A percentile compares a stretch with the other conserved stretches of the same genome.
These are phyloP conservation scores for Machaerirhynchus nigripectus DNA, from an alignment of 2,113 vertebrate species.

Conservation along the genomic window DNA sequence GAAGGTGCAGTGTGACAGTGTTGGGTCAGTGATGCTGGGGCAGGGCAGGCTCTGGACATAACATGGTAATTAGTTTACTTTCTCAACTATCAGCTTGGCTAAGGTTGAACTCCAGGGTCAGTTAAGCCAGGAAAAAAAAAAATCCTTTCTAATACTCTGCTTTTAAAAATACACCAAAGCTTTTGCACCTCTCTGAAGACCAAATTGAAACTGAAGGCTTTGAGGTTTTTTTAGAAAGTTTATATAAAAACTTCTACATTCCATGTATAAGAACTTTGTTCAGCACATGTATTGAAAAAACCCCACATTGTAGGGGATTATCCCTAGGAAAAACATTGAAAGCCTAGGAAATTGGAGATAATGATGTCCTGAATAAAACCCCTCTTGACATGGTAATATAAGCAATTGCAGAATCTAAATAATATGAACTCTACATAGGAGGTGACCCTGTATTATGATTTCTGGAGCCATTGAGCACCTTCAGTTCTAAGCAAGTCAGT, in stretches of 20 bases:
- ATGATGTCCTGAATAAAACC: not conserved
- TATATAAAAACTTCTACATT: not conserved
- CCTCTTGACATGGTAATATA: not conserved
- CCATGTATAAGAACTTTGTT: not conserved
- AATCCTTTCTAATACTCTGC: not conserved
- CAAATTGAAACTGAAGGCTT: not conserved
- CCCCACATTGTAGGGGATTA: not conserved
- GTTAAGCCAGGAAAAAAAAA: not conserved
- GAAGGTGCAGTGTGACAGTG: not conserved
- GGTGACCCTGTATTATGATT: not conserved
- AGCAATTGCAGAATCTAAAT: not conserved
- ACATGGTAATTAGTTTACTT: not conserved
- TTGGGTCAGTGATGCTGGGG: not conserved
- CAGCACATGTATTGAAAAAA: not conserved
- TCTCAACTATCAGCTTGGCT: conserved; percentile 18
- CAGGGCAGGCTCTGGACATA: not conserved
- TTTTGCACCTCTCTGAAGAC: not conserved
- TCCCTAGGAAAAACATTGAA: not conserved
- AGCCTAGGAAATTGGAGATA: not conserved
- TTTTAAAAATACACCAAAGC: not conserved
- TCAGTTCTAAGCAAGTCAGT: not conserved
- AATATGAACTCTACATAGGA: not conserved
- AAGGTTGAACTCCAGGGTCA: not conserved
- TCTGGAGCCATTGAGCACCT: not conserved
- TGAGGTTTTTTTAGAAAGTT: not conserved